Evolutionary conservation across 23 tunicate species (phyloP).

Genomic region (Oikopleura dioica): DNA sequence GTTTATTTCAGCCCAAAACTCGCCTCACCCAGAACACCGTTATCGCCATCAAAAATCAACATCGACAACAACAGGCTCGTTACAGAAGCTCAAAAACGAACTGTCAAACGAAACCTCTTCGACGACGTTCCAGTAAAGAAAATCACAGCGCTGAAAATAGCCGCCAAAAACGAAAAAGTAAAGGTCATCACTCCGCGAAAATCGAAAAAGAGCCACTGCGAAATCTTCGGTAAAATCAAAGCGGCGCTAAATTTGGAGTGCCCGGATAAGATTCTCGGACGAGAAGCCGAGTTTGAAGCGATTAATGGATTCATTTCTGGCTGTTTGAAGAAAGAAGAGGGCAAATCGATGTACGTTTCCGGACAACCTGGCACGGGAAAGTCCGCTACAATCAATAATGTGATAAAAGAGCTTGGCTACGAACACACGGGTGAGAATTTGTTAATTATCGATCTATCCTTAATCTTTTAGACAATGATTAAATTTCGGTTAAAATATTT

Average conservation of each 20-base stretch:
- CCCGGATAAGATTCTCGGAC: background rate
- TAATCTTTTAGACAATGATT: background rate
- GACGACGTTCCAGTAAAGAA: background rate
- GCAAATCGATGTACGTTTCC: slow-evolving; percentile 31
- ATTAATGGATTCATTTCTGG: background rate
- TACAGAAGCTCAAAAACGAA: background rate
- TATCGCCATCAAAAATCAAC: background rate
- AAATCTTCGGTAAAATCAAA: background rate
- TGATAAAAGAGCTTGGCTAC: background rate
- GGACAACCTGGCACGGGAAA: slow-evolving; percentile 97
- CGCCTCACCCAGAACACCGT: too few species aligned
- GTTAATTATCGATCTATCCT: background rate
- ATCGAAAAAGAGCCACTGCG: background rate
- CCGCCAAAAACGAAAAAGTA: background rate
- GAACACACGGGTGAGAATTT: background rate
- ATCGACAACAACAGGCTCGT: background rate
- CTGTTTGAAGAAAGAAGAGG: background rate
- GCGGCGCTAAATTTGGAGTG: background rate
- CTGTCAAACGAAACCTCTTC: background rate
- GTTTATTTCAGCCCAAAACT: too few species aligned
- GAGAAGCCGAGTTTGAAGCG: background rate
- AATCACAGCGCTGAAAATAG: background rate
- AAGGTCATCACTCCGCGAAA: background rate
- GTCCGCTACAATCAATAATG: slow-evolving; percentile 20
- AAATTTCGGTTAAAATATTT: background rate